These are phyloP conservation scores for Lasioglossum villosulum DNA, from an alignment of 2,888 invertebrate genomes.

Conservation along the genomic window DNA sequence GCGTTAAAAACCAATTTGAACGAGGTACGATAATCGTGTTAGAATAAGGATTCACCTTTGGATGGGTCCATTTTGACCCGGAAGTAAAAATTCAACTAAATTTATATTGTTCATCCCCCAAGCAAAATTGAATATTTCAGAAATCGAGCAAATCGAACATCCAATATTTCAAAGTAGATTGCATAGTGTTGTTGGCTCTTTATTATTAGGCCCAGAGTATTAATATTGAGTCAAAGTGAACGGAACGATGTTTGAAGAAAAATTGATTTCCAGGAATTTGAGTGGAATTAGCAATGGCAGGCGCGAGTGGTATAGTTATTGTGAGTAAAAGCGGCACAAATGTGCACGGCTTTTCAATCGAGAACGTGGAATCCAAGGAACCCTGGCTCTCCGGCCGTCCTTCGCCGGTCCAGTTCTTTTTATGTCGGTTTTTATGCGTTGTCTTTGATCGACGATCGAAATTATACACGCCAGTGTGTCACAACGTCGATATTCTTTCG, in stretches of 20 bases:
- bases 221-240: background rate
- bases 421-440: background rate
- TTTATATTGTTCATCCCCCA: background rate
- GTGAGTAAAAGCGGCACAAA: background rate
- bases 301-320: background rate
- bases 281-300: background rate
- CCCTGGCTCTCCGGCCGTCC: background rate
- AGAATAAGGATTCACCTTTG: background rate
- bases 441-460: constrained; percentile 21
- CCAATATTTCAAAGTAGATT: background rate
- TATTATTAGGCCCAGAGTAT: background rate
- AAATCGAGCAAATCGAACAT: background rate
- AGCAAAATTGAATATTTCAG: background rate
- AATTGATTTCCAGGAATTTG: background rate
- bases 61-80: background rate
- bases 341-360: background rate
- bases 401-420: constrained; percentile 21
- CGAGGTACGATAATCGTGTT: background rate
- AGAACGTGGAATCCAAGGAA: constrained; percentile 9
- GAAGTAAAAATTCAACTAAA: background rate
- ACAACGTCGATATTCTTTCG: constrained; percentile 53
- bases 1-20: background rate
- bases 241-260: background rate
- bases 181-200: background rate
- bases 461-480: constrained; percentile 35